A percentile compares a stretch with the other conserved stretches of the same genome.
Evolutionary conservation across 2,888 invertebrate genomes (phyloP).

Genomic region (Scaeva pyrastri): DNA sequence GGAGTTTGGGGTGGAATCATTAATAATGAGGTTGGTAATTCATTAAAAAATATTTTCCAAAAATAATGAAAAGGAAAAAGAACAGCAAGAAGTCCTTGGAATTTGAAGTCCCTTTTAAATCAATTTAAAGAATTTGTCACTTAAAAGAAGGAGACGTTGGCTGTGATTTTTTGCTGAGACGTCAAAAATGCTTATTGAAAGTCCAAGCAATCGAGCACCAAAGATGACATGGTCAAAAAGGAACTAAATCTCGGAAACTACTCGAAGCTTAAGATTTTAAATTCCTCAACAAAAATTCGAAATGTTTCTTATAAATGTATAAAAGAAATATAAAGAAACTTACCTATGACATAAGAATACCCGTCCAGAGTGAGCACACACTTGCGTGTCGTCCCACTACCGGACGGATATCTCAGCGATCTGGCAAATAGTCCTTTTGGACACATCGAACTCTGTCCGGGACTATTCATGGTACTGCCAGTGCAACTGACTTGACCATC

Average conservation of each 20-base stretch:
- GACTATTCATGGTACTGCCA: constrained; percentile 79
- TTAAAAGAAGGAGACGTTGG: too few relatives aligned
- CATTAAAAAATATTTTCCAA: background rate
- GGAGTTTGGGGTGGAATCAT: background rate
- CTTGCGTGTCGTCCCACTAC: constrained; percentile 87
- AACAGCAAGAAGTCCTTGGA: background rate
- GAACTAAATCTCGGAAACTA: too few relatives aligned
- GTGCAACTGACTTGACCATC: constrained; percentile 77
- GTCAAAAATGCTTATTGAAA: too few relatives aligned
- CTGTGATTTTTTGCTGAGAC: too few relatives aligned
- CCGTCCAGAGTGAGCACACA: constrained; percentile 94
- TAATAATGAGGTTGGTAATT: background rate
- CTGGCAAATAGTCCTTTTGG: constrained; percentile 79
- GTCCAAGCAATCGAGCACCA: too few relatives aligned
- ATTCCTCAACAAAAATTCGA: too few relatives aligned
- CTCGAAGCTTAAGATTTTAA: too few relatives aligned
- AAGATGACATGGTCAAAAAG: too few relatives aligned
- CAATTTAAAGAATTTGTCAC: too few relatives aligned
- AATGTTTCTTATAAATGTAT: background rate
- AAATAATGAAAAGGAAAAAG: background rate
- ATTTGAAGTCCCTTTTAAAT: background rate
- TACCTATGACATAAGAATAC: constrained; percentile 95
- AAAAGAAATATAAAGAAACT: constrained; percentile 81
- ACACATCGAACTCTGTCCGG: constrained; percentile 77
- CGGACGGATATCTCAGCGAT: constrained; percentile 82